Base-by-base conservation (phyloP, 53 echinoderm and acorn worm species). In the Mesocentrotus franciscanus region DNA sequence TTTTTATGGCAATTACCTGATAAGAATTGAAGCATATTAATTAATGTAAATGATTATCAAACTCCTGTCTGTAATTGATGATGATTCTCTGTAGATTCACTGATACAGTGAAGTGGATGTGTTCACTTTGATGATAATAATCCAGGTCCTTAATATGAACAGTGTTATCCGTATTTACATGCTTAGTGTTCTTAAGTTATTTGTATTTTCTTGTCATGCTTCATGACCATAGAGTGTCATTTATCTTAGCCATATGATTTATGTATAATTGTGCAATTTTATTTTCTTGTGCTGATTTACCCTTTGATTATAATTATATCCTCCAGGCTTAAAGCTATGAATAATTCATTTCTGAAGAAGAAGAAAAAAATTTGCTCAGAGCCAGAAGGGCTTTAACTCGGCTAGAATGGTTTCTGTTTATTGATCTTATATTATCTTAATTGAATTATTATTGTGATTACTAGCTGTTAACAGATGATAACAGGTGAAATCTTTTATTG, bases 201-300 rank as follows among this genome's bases (percentile, higher is more conserved):
- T 81, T 58, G 27, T 58, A 59, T 27, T 87, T 49, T 87, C n/a
- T 27, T 56, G 58, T 57, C 20, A 39, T 81, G 81, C 81, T 81
- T 81, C 7, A 81, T 9, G 29, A 39, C 33, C 8, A 18, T 81
- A 39, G 17, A 1, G 6, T 81, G 42, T 81, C 9, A 16, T n/a
- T 57, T 87, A 87, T 87, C 87, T 87, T 87, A 87, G 87, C 87
- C 87, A 87, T 36, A 58, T 87, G 56, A 58, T 57, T 87, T 87
- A 57, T 58, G 49, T 42, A n/a, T 56, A 58, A 57, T 87, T 87
- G 87, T 87, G 87, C 87, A 87, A 87, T 87, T 87, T 87, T n/a
- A 58, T 87, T 87, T 87, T 39, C 35, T 17, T 58, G 58, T 87
- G 87, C 22, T 87, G 57, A 27, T 87, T 85, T 22, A 56, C 9